Evolutionary conservation across 2,888 invertebrate genomes (phyloP).

Genomic region (Lasioglossum villosulum): DNA sequence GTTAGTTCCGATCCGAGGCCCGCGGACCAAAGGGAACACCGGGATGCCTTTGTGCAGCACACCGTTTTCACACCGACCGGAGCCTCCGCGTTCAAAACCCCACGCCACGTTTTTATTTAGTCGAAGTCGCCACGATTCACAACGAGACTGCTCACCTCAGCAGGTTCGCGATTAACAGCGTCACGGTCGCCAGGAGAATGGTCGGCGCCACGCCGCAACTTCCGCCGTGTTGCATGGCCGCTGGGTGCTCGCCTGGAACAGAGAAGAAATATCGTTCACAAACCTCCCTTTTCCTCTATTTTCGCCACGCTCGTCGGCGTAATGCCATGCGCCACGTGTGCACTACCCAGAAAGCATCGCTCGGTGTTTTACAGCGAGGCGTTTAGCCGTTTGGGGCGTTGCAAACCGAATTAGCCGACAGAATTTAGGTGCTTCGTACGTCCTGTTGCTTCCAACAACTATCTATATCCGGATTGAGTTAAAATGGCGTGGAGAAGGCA

Average conservation of each 20-base stretch:
- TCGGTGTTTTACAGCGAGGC: neutral
- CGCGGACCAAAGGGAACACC: neutral
- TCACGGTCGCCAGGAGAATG: constrained; percentile 78
- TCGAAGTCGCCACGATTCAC: constrained; percentile 59
- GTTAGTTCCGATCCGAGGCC: neutral
- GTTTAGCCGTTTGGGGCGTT: constrained; percentile 1
- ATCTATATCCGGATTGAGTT: no score
- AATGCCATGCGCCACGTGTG: neutral
- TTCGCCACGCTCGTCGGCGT: neutral
- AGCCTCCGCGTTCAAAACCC: neutral
- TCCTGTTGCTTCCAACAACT: constrained; percentile 8
- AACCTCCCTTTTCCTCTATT: neutral
- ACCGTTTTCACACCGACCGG: constrained; percentile 14
- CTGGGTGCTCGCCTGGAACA: constrained; percentile 92
- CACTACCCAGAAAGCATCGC: neutral
- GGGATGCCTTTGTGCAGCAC: constrained; percentile 3
- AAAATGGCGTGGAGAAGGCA: no score
- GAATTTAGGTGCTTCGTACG: neutral
- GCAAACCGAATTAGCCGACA: neutral
- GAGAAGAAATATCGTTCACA: constrained; percentile 12
- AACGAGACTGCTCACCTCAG: constrained; percentile 81
- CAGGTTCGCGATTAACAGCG: constrained; percentile 79
- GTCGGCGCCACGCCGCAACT: constrained; percentile 79
- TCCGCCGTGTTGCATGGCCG: constrained; percentile 90
- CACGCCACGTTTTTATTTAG: constrained; percentile 11